Evolutionary conservation across 2,113 vertebrate species (phyloP), one percentile per base, ranked within the genome.

Genomic region (Caranx melampygus): DNA sequence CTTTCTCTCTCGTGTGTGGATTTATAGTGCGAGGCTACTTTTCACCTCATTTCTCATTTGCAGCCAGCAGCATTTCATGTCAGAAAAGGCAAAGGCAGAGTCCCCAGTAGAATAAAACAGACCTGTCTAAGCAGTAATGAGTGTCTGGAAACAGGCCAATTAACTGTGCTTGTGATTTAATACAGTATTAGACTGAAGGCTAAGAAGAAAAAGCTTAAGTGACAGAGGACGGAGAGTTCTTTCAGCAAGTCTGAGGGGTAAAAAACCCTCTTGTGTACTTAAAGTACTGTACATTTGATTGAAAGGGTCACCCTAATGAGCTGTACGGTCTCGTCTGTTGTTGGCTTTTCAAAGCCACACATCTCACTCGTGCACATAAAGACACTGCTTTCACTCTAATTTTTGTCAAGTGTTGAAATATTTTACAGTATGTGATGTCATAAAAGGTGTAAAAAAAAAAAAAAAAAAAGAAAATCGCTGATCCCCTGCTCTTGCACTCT

Each of bases 401-500:
- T 65, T 78, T 35, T 72, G 16, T 59, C 16, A 71, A 6, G 55
- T 60, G 33, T 33, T 8, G 20, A 67, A 26, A 49, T 57, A 72
- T 69, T 65, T 61, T 18, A 47, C 18, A 10, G 3, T 37, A 49
- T 9, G 3, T 15, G 5, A 33, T 61, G 40, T 79, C 75, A 65
- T 84, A 44, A 81, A 82, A 65, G n/a, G 26, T 60, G 55, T 55
- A 3, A 79, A 75, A 62, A 68, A n/a, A 47, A 47, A 4, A 37
- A 78, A 61, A 74, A 3, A 34, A 78, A 74, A 61, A 73, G 65
- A 63, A 45, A 47, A 63, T 1, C 0, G 62, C 67, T 78, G 71
- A 84, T 84, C 70, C 49, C 73, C 62, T 65, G 0, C 47, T 52
- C 5, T 72, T 67, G 78, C 86, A 90, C 89, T 91, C 62, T 85